Evolutionary conservation across 2,888 invertebrate species (phyloP).

Genomic region (Tenthredo amoena): DNA sequence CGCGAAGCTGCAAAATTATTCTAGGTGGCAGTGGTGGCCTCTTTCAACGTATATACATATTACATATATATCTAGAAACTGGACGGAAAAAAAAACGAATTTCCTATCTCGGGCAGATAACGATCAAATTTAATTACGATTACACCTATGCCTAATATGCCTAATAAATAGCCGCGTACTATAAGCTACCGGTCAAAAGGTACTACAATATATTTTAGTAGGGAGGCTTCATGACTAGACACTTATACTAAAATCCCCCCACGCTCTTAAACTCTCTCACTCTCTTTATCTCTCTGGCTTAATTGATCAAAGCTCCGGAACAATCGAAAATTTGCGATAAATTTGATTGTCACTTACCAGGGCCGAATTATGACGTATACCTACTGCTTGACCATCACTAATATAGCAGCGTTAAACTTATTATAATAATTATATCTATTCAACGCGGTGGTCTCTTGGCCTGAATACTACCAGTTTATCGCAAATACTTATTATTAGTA

Average conservation of each 20-base stretch:
- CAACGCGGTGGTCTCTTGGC: not conserved
- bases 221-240: not conserved
- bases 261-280: not conserved
- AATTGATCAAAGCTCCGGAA: not conserved
- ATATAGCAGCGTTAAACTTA: not conserved
- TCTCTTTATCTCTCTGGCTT: not conserved
- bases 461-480: not conserved
- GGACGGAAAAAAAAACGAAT: not conserved
- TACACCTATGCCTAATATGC: not conserved
- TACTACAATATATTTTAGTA: not conserved
- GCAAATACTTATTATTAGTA: not conserved
- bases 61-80: not conserved
- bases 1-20: constrained; percentile 26
- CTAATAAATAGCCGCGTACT: too few relatives aligned
- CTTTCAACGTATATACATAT: not conserved
- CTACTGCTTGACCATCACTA: not conserved
- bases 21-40: constrained; percentile 15
- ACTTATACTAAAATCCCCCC: not conserved
- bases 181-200: not conserved
- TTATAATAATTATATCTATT: constrained; percentile 11
- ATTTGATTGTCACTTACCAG: not conserved
- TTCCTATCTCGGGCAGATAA: too few relatives aligned
- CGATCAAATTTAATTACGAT: not conserved
- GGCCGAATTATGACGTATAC: not conserved
- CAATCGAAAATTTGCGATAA: not conserved